Evolutionary conservation across 2,888 invertebrate species (phyloP), one percentile per base, ranked within the genome.

Genomic region (Ormyrus thymus): DNA sequence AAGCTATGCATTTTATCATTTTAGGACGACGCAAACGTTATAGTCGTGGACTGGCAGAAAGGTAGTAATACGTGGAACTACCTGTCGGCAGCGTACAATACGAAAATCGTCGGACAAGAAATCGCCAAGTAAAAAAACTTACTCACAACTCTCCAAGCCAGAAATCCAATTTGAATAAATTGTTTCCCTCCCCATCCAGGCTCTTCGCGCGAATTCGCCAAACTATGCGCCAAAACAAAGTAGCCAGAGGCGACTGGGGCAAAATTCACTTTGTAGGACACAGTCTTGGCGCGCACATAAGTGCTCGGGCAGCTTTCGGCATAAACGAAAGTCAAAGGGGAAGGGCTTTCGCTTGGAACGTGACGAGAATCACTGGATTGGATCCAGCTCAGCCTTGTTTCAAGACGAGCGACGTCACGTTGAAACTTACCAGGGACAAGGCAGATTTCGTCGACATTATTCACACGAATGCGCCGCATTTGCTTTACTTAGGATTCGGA

Each of bases 351-450:
- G 29, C 29, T 29, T 89, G 89, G 89, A 76, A 8, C 6, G 81
- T 89, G 0, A 53, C 79, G 9, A 85, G 89, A 80, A 88, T 91
- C 79, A 88, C 86, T 91, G 94, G 93, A 58, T 86, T 94, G 79
- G 94, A 94, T 83, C 94, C 94, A 9, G 93, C 93, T 0, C 93
- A 93, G 76, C 93, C 93, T 0, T 93, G 93, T 82, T 94, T 93
- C 86, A 90, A 90, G 29, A 90, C 91, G 0, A 84, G 87, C 0
- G 90, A 90, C 78, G 76, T 86, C 0, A 87, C 89, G 0, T 91
- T 93, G 80, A 90, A 92, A 8, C 84, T 94, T 80, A 92, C 93
- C 83, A 86, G 88, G 6, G 87, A 90, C 0, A 93, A 94, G 80
- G 94, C 94, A 0, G 90, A 91, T 51, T 93, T 92, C 71, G 93